These are phyloP conservation scores for Taurulus bubalis DNA, from an alignment of 2,113 vertebrate genomes.

Conservation along the genomic window DNA sequence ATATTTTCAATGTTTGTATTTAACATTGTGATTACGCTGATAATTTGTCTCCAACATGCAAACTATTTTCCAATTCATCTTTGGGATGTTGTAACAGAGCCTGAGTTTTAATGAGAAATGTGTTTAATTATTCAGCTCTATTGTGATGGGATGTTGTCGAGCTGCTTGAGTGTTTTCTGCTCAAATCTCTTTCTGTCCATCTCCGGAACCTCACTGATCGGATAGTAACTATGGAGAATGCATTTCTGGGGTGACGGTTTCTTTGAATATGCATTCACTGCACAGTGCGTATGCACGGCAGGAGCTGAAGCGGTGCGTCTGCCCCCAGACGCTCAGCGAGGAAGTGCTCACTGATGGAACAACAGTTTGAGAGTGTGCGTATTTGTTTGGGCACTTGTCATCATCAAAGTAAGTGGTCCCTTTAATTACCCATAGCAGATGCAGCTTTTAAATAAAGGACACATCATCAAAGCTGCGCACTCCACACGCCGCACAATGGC, in stretches of 20 bases:
- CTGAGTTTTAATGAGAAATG: conserved; percentile 14
- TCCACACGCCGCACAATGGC: conserved; percentile 69
- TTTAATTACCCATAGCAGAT: conserved; percentile 86
- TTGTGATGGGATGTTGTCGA: conserved; percentile 23
- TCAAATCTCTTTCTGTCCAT: neutral
- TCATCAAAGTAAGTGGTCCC: conserved; percentile 81
- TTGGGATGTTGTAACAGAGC: neutral
- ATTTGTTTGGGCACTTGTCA: conserved; percentile 72
- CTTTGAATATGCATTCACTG: conserved; percentile 19
- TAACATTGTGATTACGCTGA: neutral
- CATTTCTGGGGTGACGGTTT: conserved; percentile 17
- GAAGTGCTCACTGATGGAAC: conserved; percentile 20
- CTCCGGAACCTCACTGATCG: conserved; percentile 24
- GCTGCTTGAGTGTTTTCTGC: conserved; percentile 17
- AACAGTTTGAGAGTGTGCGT: conserved; percentile 59
- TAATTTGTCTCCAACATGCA: neutral
- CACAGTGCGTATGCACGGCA: neutral
- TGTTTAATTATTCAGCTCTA: conserved; percentile 25
- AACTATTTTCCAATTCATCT: conserved; percentile 9
- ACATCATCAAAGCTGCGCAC: conserved; percentile 78
- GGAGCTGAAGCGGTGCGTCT: conserved; percentile 22
- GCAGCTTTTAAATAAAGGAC: conserved; percentile 83
- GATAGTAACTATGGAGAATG: conserved; percentile 16
- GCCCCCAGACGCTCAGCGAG: conserved; percentile 9
- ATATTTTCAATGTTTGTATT: neutral